Evolutionary conservation across 2,888 invertebrate species (phyloP).

Genomic region (Sepioteuthis lessoniana): DNA sequence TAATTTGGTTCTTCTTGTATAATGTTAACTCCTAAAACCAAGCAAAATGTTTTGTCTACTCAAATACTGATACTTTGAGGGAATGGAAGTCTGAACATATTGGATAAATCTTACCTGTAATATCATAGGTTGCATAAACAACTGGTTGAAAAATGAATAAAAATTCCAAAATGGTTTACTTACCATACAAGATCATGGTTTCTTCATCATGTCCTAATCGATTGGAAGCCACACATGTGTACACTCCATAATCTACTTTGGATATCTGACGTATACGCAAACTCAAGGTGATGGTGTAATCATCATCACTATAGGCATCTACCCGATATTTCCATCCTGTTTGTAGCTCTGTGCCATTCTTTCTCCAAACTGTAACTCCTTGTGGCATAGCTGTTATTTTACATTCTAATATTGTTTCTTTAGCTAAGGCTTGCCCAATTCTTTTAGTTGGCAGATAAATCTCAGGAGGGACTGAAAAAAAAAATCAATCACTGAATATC

Average conservation of each 20-base stretch:
- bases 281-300: constrained; percentile 59
- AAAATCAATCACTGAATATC: background rate
- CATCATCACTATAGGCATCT: constrained; percentile 55
- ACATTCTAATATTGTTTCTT: constrained; percentile 70
- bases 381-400: constrained; percentile 68
- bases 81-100: too few relatives aligned
- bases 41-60: too few relatives aligned
- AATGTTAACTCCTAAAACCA: too few relatives aligned
- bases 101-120: too few relatives aligned
- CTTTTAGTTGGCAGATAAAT: constrained; percentile 59
- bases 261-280: constrained; percentile 59
- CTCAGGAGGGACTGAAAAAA: constrained; percentile 61
- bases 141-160: background rate
- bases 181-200: constrained; percentile 60
- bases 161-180: constrained; percentile 39
- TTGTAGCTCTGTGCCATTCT: constrained; percentile 56
- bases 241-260: constrained; percentile 60
- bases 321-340: constrained; percentile 53
- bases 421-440: constrained; percentile 64
- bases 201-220: constrained; percentile 57
- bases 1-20: too few relatives aligned
- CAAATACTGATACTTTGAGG: too few relatives aligned
- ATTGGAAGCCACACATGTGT: constrained; percentile 64
- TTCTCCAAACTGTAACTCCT: constrained; percentile 66
- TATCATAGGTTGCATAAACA: too few relatives aligned